Conservation (phyloP, 2,888 invertebrate genomes). For the Leuctra nigra region DNA sequence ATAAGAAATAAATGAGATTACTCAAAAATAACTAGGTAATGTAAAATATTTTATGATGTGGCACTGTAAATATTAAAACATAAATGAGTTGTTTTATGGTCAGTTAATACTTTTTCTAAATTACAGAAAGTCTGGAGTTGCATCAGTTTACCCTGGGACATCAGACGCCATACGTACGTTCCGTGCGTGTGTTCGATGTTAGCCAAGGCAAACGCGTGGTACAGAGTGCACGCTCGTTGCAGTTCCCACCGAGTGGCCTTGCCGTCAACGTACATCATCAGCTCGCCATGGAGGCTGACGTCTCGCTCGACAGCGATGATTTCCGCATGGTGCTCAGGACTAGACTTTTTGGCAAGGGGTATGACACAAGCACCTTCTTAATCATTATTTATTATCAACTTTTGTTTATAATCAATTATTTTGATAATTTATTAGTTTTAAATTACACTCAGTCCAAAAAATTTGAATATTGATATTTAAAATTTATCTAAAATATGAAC, state of each 20-base stretch:
- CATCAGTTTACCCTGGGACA: constrained; percentile 43
- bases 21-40: too few relatives aligned
- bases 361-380: constrained; percentile 20
- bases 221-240: constrained; percentile 20
- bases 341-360: constrained; percentile 42
- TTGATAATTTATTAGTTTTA: too few relatives aligned
- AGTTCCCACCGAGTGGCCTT: constrained; percentile 22
- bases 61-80: too few relatives aligned
- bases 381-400: too few relatives aligned
- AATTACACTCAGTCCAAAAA: too few relatives aligned
- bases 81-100: too few relatives aligned
- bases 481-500: too few relatives aligned
- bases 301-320: constrained; percentile 44
- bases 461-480: too few relatives aligned
- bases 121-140: constrained; percentile 43
- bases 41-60: too few relatives aligned
- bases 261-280: constrained; percentile 32
- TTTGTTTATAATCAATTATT: too few relatives aligned
- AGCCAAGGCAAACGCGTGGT: constrained; percentile 36
- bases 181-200: constrained; percentile 39
- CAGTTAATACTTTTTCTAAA: not conserved
- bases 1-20: too few relatives aligned
- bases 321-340: constrained; percentile 46
- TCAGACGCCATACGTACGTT: constrained; percentile 39
- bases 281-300: constrained; percentile 44